Evolutionary conservation across 1,140 invertebrate genomes (phyloP), one percentile per base, ranked within the genome.

Genomic region (Plectrocnemia conspersa): DNA sequence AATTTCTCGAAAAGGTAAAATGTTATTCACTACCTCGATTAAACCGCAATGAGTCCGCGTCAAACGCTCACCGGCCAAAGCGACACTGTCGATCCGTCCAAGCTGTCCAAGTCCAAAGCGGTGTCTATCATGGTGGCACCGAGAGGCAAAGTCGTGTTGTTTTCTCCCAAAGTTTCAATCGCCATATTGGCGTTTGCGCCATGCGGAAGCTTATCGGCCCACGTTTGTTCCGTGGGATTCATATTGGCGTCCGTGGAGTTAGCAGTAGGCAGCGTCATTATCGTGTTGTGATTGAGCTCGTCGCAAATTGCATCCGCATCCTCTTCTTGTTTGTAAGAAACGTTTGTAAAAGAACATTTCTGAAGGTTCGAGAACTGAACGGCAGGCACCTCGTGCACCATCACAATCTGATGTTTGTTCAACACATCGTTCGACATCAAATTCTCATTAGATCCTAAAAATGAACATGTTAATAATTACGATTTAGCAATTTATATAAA

Each of bases 61-160:
- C 60, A 62, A 46, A 58, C 56, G 18, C 52, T 58, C n/a, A 38
- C 74, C 6, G 59, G 60, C 60, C 56, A 58, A 24, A 58, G 44
- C 3, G 56, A 58, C 19, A 58, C 56, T 13, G 60, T 80, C 0
- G 80, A 77, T 36, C 82, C 85, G 66, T 85, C 83, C 46, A 88
- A 71, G 52, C 87, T 88, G 69, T 92, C 89, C 52, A 91, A 76
- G 75, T 92, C 89, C 48, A 91, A 73, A 7, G 88, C 88, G 19
- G 87, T 88, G 64, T 89, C 87, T 64, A 90, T 90, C 88, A 91
- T 89, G 4, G 88, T 90, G 11, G 86, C 88, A 67, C 89, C 85
- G 63, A 88, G 86, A 50, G 89, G 74, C 56, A 89, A 70, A 59
- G 82, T 76, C 62, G 89, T 74, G 58, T 82, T 77, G 64, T 81